These are phyloP conservation scores for Cyclopterus lumpus DNA, from an alignment of 2,797 vertebrate species.

Conservation along the genomic window DNA sequence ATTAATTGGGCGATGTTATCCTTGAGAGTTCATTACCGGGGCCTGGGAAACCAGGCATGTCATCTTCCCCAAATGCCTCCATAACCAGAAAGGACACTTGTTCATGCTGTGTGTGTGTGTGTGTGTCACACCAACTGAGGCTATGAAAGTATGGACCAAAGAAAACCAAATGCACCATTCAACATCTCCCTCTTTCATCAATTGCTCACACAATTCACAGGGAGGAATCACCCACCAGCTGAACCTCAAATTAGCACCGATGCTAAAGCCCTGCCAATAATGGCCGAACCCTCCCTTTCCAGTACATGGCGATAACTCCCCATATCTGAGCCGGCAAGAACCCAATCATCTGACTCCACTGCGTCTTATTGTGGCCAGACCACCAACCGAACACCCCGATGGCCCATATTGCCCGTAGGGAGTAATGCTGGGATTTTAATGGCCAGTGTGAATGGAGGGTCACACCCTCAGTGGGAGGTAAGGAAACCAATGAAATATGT, in stretches of 20 bases:
- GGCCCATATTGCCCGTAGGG: conserved; percentile 67
- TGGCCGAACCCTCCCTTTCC: conserved; percentile 42
- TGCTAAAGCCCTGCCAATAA: conserved; percentile 64
- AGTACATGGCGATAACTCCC: conserved; percentile 44
- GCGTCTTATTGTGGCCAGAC: conserved; percentile 62
- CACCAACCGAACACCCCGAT: conserved; percentile 61
- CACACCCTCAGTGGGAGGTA: conserved; percentile 70
- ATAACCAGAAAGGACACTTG: conserved; percentile 58
- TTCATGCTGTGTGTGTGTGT: conserved; percentile 30
- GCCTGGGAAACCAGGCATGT: conserved; percentile 72
- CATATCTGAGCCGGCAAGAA: conserved; percentile 49
- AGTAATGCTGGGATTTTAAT: conserved; percentile 76
- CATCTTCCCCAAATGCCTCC: conserved; percentile 54
- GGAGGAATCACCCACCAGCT: conserved; percentile 73
- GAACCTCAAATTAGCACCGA: conserved; percentile 77
- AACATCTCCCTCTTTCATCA: conserved; percentile 71
- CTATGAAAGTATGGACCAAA: conserved; percentile 57
- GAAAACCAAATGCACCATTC: conserved; percentile 66
- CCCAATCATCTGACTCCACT: conserved; percentile 64
- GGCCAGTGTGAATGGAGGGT: conserved; percentile 73
- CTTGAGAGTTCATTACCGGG: conserved; percentile 73
- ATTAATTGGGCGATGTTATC: conserved; percentile 75
- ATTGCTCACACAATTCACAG: conserved; percentile 66
- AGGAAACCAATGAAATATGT: conserved; percentile 70
- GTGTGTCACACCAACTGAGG: conserved; percentile 22